Conservation (phyloP, 2,888 invertebrate species). For the Philhelius pedissequus region DNA sequence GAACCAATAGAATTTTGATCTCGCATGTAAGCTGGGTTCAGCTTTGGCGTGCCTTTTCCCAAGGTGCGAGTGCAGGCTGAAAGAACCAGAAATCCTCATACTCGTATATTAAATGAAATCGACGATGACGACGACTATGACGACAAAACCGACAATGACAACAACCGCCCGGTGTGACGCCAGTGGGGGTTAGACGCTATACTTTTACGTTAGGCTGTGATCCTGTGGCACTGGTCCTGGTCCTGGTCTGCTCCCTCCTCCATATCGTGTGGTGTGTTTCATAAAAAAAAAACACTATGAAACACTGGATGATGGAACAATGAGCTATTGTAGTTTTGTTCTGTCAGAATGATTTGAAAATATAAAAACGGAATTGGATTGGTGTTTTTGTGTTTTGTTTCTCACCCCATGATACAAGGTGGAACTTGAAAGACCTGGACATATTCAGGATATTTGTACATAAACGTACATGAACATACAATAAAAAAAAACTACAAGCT, state of each 20-base stretch:
- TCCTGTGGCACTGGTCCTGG: background rate
- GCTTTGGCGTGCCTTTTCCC: slow-evolving; percentile 51
- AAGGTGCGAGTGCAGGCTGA: slow-evolving; percentile 41
- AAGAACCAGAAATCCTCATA: slow-evolving; percentile 22
- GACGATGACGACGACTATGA: slow-evolving; percentile 14
- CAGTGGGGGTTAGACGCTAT: background rate
- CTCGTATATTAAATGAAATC: slow-evolving; percentile 50
- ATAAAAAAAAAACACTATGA: slow-evolving; percentile 38
- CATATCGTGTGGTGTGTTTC: slow-evolving; percentile 39
- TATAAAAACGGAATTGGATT: slow-evolving; percentile 66
- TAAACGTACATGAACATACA: background rate
- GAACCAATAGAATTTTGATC: slow-evolving; percentile 65
- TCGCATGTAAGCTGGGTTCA: slow-evolving; percentile 61
- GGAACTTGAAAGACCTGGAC: background rate
- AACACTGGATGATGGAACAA: slow-evolving; percentile 59
- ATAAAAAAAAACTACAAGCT: no score
- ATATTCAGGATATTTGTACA: background rate
- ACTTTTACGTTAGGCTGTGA: background rate
- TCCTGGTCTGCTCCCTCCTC: background rate
- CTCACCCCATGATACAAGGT: slow-evolving; percentile 9
- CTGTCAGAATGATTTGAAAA: slow-evolving; percentile 58
- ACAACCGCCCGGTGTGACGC: slow-evolving; percentile 9
- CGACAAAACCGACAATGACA: slow-evolving; percentile 14
- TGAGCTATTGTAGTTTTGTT: slow-evolving; percentile 58
- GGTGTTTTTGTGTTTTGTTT: slow-evolving; percentile 34